phyloP scores from a whole-genome alignment of 1,140 invertebrate species.

The Drosophila repleta region DNA sequence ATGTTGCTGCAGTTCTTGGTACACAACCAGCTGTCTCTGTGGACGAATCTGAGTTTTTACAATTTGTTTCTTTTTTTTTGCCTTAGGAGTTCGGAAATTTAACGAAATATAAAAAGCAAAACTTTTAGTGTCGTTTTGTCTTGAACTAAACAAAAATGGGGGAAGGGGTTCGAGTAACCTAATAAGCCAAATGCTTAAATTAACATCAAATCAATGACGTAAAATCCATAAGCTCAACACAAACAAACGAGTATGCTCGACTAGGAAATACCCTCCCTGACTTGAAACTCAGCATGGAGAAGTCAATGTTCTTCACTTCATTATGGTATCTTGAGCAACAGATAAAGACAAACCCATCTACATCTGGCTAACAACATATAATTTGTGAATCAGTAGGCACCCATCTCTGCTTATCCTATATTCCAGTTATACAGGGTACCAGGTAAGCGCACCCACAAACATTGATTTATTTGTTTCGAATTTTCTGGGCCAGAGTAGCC shows the following conservation, averaged over 20 bases:
- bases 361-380: too few species aligned
- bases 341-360: too few species aligned
- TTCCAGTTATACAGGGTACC: not conserved
- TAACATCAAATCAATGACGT: constrained; percentile 63
- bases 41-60: not conserved
- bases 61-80: not conserved
- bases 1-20: constrained; percentile 19
- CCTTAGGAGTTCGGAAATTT: not conserved
- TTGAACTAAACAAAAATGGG: not conserved
- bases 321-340: too few species aligned
- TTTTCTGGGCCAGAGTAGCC: constrained; percentile 67
- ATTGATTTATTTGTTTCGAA: constrained; percentile 62
- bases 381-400: not conserved
- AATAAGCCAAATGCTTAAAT: constrained; percentile 52
- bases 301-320: too few species aligned
- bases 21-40: not conserved
- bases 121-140: not conserved
- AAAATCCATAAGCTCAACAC: constrained; percentile 24
- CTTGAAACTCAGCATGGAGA: too few species aligned
- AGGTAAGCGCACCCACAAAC: not conserved
- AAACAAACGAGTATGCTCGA: not conserved
- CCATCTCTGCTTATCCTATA: not conserved
- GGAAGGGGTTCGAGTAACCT: constrained; percentile 29
- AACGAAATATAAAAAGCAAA: not conserved
- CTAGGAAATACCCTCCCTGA: not conserved